phyloP scores from a whole-genome alignment of 1,140 invertebrate species.

The Drosophila azteca region DNA sequence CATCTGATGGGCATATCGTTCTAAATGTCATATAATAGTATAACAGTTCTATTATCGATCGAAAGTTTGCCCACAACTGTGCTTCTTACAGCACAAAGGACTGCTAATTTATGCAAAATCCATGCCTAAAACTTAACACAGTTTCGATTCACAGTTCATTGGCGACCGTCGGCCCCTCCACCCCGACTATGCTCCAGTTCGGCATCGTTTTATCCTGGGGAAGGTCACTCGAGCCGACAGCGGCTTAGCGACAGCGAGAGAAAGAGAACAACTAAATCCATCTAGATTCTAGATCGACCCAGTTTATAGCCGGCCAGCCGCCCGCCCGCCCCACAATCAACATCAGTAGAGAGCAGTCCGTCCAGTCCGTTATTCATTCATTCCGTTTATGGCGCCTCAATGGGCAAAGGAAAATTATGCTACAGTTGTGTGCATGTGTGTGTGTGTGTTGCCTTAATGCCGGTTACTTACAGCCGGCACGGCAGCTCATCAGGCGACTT shows the following conservation, averaged over 20 bases:
- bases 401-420: slow-evolving; percentile 28
- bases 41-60: too few species aligned
- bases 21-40: too few species aligned
- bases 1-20: too few species aligned
- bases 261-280: slow-evolving; percentile 15
- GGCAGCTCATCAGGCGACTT: slow-evolving; percentile 41
- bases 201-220: slow-evolving; percentile 25
- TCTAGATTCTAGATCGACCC: slow-evolving; percentile 30
- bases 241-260: slow-evolving; percentile 18
- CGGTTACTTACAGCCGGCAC: too few species aligned
- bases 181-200: slow-evolving; percentile 1
- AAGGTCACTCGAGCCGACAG: slow-evolving; percentile 22
- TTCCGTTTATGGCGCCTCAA: neutral
- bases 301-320: slow-evolving; percentile 18
- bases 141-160: slow-evolving; percentile 20
- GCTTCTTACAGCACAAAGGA: too few species aligned
- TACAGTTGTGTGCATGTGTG: slow-evolving; percentile 5
- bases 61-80: too few species aligned
- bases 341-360: slow-evolving; percentile 16
- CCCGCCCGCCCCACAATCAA: slow-evolving; percentile 42
- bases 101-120: neutral
- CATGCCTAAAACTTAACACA: slow-evolving; percentile 17
- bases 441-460: slow-evolving; percentile 6
- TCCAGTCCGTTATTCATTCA: slow-evolving; percentile 5
- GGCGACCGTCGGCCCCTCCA: slow-evolving; percentile 6